Conservation (phyloP, 2,797 vertebrate species). For the Lagodon rhomboides region DNA sequence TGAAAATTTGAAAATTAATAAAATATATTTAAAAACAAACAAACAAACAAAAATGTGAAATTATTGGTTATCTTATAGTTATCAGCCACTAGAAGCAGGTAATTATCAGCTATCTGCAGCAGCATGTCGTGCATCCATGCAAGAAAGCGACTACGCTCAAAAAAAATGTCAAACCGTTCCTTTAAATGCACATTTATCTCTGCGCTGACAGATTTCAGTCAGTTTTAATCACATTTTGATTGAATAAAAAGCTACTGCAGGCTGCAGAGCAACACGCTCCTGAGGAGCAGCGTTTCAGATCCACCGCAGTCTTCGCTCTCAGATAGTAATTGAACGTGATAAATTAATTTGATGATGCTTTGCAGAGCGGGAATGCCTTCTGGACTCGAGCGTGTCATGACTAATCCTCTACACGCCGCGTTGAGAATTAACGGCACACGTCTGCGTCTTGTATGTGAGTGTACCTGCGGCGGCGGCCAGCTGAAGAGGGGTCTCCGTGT, state of each 20-base stretch:
- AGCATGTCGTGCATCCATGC: too few species aligned
- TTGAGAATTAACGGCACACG: background rate
- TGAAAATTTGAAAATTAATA: too few species aligned
- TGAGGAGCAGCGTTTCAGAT: conserved; percentile 12
- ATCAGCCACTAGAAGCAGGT: too few species aligned
- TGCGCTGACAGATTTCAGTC: too few species aligned
- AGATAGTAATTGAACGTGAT: conserved; percentile 38
- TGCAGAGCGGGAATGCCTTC: conserved; percentile 24
- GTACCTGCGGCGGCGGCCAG: conserved; percentile 88
- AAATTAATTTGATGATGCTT: conserved; percentile 45
- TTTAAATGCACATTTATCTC: background rate
- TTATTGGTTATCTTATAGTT: too few species aligned
- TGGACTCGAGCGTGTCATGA: conserved; percentile 32
- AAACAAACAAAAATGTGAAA: too few species aligned
- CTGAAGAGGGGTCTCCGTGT: conserved; percentile 88
- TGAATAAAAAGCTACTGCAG: background rate
- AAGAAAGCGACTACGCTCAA: background rate
- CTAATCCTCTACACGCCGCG: background rate
- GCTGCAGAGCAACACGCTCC: background rate
- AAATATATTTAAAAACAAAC: too few species aligned
- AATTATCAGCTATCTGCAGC: too few species aligned
- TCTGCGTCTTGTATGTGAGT: background rate
- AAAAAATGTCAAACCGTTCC: background rate
- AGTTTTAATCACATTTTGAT: background rate
- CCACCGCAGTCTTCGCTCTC: conserved; percentile 9